A percentile compares a stretch with the other conserved stretches of the same genome.
Conservation (phyloP, 1,140 invertebrate genomes). For the Drosophila punjabiensis region DNA sequence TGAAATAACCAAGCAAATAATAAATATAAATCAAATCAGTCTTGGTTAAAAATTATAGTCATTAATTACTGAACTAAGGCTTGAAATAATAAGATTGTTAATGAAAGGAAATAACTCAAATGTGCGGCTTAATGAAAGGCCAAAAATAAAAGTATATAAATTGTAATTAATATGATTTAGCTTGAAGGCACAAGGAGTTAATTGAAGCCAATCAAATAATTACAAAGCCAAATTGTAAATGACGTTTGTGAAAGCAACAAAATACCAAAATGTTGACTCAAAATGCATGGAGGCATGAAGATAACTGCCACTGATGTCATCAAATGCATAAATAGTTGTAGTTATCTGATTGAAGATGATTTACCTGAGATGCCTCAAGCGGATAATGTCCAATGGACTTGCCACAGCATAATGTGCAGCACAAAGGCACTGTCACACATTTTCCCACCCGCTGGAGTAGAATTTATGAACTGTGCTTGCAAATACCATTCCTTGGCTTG, state of each 20-base stretch:
- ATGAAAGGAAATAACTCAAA: slow-evolving; percentile 7
- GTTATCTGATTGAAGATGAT: slow-evolving; percentile 9
- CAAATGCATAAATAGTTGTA: slow-evolving; percentile 26
- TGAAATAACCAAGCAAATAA: slow-evolving; percentile 10
- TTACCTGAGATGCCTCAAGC: slow-evolving; percentile 8
- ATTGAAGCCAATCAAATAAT: slow-evolving; percentile 9
- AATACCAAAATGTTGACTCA: not conserved
- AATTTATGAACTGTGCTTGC: slow-evolving; percentile 30
- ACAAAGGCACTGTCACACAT: slow-evolving; percentile 1
- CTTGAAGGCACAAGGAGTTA: not conserved
- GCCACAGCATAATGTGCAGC: slow-evolving; percentile 11
- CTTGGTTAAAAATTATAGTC: not conserved
- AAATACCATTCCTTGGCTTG: not conserved
- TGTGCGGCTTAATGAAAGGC: not conserved
- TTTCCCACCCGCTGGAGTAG: not conserved
- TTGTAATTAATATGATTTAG: not conserved
- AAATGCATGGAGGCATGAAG: not conserved
- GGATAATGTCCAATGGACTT: slow-evolving; percentile 28
- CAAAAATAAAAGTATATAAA: not conserved
- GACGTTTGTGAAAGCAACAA: slow-evolving; percentile 1
- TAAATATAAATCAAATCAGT: not conserved
- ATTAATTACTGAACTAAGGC: slow-evolving; percentile 1
- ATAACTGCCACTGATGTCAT: slow-evolving; percentile 4
- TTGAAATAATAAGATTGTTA: not conserved
- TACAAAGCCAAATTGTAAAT: not conserved